A percentile compares a stretch with the other conserved stretches of the same genome.
Conservation (phyloP, 2,888 invertebrate genomes). For the Drosophila nr. perissopoda region DNA sequence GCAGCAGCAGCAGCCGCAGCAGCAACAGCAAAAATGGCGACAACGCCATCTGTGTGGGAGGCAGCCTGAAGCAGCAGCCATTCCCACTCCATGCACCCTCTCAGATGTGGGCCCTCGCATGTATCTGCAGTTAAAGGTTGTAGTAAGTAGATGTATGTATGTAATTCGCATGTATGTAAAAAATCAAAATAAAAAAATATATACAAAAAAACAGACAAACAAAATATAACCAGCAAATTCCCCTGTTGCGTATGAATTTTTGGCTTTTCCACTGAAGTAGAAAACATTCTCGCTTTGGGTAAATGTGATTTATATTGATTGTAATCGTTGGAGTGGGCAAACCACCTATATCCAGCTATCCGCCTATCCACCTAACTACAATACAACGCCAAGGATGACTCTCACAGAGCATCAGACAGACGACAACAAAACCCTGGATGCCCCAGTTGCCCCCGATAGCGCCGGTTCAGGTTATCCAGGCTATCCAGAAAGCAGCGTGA, state of each 20-base stretch:
- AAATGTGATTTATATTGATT: constrained; percentile 83
- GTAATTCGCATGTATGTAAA: constrained; percentile 15
- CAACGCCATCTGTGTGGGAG: constrained; percentile 41
- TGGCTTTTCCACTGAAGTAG: constrained; percentile 75
- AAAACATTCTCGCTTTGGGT: constrained; percentile 81
- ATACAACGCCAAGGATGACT: constrained; percentile 36
- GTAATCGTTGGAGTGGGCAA: constrained; percentile 77
- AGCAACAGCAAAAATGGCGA: constrained; percentile 28
- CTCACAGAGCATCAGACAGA: constrained; percentile 59
- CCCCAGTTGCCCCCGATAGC: constrained; percentile 6
- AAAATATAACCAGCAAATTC: constrained; percentile 51
- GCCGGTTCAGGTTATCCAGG: constrained; percentile 7
- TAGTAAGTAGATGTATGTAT: constrained; percentile 31
- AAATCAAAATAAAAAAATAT: not conserved
- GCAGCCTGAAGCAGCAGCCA: not conserved
- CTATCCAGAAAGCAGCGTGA: constrained; percentile 39
- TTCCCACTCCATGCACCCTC: not conserved
- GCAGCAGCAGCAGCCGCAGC: constrained; percentile 20
- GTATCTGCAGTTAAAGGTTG: constrained; percentile 45
- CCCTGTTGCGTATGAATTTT: constrained; percentile 82
- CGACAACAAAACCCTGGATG: constrained; percentile 51
- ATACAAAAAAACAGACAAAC: not conserved
- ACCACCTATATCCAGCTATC: constrained; percentile 5
- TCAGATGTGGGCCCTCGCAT: constrained; percentile 20
- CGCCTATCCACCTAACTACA: constrained; percentile 55